Base-by-base conservation (phyloP, 2,888 invertebrate species). In the Agrochola lota region DNA sequence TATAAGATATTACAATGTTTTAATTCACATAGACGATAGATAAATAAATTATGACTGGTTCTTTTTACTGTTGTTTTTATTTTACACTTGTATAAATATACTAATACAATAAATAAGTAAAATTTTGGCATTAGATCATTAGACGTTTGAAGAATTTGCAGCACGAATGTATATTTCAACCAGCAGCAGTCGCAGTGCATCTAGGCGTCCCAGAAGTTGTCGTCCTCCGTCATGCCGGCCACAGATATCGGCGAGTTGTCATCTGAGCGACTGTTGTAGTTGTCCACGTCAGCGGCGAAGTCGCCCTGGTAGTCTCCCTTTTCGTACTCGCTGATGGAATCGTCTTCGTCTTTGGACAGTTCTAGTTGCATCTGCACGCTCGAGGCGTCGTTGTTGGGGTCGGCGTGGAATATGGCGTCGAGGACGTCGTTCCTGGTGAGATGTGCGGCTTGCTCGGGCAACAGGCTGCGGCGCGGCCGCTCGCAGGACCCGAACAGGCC, bases 11-110 rank as follows among this genome's bases (percentile, higher is more conserved):
- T 83, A 91, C 90, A 86, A 92, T 90, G 90, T 94, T 95, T 93
- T 93, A 92, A 93, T 94, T 94, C 92, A 92, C 90, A 89, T 91
- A 91, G 91, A 92, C 87, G 89, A 92, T 91, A 93, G 86, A 90
- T 87, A 93, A 95, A 94, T 95, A 95, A 95, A 95, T 94, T 93
- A 95, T 94, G 93, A 94, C 91, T 92, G 93, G 92, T 94, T 94
- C 85, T 78, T 67, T 83, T 85, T 71, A 80, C 66, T 66, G 72
- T 82, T 87, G 72, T 85, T 86, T 57, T 84, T 89, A 92, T 93
- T 92, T 92, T 91, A 72, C 49, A 52, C 71, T 55, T 26, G 23
- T 73, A 66, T 71, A 74, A 76, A 72, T 64, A 74, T 46, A 83
- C 57, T 57, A 67, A 57, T 67, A 84, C 85, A 84, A 70, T 79